Evolutionary conservation across 2,797 vertebrate species (phyloP).

Genomic region (Nasua narica): DNA sequence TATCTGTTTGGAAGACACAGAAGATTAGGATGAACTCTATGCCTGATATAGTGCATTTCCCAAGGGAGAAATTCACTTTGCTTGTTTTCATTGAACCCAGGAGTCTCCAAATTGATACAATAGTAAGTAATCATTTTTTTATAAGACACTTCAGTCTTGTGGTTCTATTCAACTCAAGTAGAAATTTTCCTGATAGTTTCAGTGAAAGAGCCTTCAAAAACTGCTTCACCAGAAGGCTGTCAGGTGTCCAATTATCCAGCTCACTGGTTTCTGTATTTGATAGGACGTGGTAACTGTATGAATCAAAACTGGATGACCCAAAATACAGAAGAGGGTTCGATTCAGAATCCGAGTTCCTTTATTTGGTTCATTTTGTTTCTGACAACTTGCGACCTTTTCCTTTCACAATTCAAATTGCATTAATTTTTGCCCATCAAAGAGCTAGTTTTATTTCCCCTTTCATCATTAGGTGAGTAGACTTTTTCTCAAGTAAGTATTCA

Average conservation of each 20-base stretch:
- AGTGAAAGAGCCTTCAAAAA: conserved; percentile 58
- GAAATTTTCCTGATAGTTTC: conserved; percentile 71
- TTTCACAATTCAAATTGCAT: conserved; percentile 39
- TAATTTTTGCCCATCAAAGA: conserved; percentile 37
- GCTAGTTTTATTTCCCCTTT: conserved; percentile 58
- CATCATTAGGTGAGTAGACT: conserved; percentile 46
- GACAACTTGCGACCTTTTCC: not conserved
- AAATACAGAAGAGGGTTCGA: conserved; percentile 54
- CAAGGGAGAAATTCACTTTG: not conserved
- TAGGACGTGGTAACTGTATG: conserved; percentile 18
- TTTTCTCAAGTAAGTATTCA: conserved; percentile 43
- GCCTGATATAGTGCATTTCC: not conserved
- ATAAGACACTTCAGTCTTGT: conserved; percentile 62
- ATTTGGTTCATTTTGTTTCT: conserved; percentile 63
- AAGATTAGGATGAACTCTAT: not conserved
- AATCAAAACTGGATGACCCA: conserved; percentile 68
- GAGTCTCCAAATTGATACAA: conserved; percentile 43
- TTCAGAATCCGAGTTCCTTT: conserved; percentile 47
- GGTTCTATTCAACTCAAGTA: conserved; percentile 57
- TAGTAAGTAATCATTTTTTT: conserved; percentile 54
- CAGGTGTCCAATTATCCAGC: conserved; percentile 55
- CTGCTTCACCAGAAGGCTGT: conserved; percentile 68
- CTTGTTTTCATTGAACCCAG: conserved; percentile 22
- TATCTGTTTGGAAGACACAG: not conserved
- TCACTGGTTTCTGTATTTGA: conserved; percentile 59